Evolutionary conservation across 2,888 invertebrate species (phyloP), one percentile per base, ranked within the genome.

Genomic region (Ophion ellenae): DNA sequence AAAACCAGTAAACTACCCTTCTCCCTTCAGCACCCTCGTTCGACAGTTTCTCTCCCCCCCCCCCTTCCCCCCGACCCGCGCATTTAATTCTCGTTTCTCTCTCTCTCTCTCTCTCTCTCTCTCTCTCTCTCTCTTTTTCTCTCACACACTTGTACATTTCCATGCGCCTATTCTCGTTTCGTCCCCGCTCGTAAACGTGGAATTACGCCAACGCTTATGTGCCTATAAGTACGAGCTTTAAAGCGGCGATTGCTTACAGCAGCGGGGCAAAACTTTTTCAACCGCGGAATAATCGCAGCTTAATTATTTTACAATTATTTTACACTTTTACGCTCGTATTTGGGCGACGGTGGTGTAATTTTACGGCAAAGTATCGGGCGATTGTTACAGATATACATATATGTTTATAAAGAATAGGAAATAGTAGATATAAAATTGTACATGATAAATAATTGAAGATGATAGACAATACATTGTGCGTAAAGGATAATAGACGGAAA

Each of bases 1-100:
- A 86, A 83, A 83, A 83, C 78, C 73, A 9, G 76, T 83, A 77
- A 81, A 82, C 84, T 81, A 77, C 79, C 78, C 77, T 81, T 80
- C 83, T 83, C 76, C 73, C 85, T 79, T 70, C 57, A 76, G 28
- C 64, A 59, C 78, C 40, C 69, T 47, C 59, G 53, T 64, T 64
- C 66, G 28, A 73, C 76, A 67, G 28, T 79, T 75, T 67, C 28
- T 20, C 20, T 71, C 61, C 14, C 61, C 17, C 61, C 14, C 61
- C 17, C 53, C 20, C n/a, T 75, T 40, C 1, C 40, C 40, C 40
- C 40, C 45, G 20, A 59, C 63, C 47, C 36, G 70, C 32, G 24
- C 74, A 63, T 76, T 81, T 73, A 75, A 67, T 83, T 73, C 73
- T 71, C 66, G 14, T 61, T 86, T 17, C 61, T 76, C 67, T 64